Conservation (phyloP, 2,797 vertebrate genomes). For the Microctenopoma stevenorrisi region DNA sequence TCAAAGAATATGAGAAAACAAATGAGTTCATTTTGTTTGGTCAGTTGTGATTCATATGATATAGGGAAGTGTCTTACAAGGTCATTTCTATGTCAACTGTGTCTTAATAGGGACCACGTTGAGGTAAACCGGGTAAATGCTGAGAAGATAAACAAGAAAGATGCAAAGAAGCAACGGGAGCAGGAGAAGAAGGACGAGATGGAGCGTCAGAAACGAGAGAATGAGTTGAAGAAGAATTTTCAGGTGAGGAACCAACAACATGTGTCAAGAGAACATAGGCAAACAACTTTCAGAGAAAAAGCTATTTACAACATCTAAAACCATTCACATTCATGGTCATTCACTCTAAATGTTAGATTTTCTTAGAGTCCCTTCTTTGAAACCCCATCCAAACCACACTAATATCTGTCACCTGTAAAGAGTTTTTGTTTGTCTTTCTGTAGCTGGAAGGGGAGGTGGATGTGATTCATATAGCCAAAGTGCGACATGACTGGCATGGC, state of each 20-base stretch:
- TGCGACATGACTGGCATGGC: constrained; percentile 78
- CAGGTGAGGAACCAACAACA: constrained; percentile 66
- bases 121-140: not conserved
- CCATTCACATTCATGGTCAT: not conserved
- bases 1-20: not conserved
- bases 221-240: constrained; percentile 79
- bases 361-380: too few species aligned
- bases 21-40: not conserved
- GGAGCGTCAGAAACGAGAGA: constrained; percentile 75
- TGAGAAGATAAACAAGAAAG: constrained; percentile 58
- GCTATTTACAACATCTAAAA: not conserved
- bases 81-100: not conserved
- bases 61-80: not conserved
- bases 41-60: not conserved
- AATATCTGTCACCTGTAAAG: not conserved
- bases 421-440: not conserved
- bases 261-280: not conserved
- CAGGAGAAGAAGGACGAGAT: constrained; percentile 69
- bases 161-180: constrained; percentile 63
- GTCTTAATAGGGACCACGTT: constrained; percentile 34
- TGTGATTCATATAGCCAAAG: constrained; percentile 77
- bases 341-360: not conserved
- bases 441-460: constrained; percentile 76
- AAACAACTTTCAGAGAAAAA: too few species aligned
- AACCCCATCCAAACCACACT: too few species aligned